Evolutionary conservation across 2,888 invertebrate species (phyloP), one percentile per base, ranked within the genome.

Genomic region (Choristoneura rosaceana): DNA sequence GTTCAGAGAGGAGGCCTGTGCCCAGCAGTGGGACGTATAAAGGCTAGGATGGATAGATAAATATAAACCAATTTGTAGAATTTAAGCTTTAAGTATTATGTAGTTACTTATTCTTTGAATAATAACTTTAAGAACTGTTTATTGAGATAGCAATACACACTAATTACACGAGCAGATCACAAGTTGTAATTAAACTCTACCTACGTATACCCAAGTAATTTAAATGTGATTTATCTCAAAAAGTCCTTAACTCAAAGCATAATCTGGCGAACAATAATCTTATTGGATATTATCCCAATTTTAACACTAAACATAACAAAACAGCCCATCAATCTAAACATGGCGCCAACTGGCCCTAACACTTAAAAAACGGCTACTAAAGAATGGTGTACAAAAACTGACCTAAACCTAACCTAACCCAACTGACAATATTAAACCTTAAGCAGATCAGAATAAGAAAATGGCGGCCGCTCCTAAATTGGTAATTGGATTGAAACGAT

Each of bases 401-500:
- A 84, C 80, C 81, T 82, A 84, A 78, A 79, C 77, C 78, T 75
- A 73, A 66, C 77, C 71, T 33, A 63, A 64, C 47, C 17, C 12
- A 67, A 45, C 73, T 77, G 74, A 68, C 78, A 15, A 84, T 79
- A 81, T 63, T 79, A 70, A 76, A 73, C 84, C 79, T 77, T 85
- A 82, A 63, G 0, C 0, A 9, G n/a, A 62, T 69, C 45, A 45
- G 12, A 47, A 78, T 82, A 87, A 75, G 73, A 78, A 12, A 74
- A 73, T 75, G 70, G 43, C 58, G 74, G 71, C 75, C 74, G 74
- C 75, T 70, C 75, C 79, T 79, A 81, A 78, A 83, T 86, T 87
- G 84, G 87, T 93, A 93, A 93, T 93, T 92, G 92, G 91, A 93
- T 93, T 93, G 92, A 89, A 92, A 91, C 92, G 86, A 90, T 85